These are phyloP conservation scores for Heterodera filipjevi DNA, from an alignment of 2,888 invertebrate genomes.

Conservation along the genomic window DNA sequence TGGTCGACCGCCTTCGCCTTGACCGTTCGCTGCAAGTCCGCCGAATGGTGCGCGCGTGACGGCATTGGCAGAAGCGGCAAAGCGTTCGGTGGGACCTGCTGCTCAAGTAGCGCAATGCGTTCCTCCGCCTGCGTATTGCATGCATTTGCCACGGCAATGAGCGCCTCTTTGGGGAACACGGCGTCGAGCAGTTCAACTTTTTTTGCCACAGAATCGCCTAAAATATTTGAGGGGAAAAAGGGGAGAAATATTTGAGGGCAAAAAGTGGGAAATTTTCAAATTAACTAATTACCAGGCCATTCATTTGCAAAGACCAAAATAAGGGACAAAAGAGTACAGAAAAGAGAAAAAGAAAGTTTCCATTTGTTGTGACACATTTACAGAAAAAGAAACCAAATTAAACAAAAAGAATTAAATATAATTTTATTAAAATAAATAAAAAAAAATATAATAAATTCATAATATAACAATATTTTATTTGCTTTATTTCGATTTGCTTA, in stretches of 20 bases:
- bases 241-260: background rate
- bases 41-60: background rate
- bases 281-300: background rate
- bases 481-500: too few relatives aligned
- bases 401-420: too few relatives aligned
- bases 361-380: too few relatives aligned
- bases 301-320: too few relatives aligned
- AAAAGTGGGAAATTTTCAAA: background rate
- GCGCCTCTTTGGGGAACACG: constrained; percentile 2
- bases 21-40: background rate
- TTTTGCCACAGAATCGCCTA: background rate
- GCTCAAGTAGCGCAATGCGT: background rate
- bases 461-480: too few relatives aligned
- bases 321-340: background rate
- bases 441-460: too few relatives aligned
- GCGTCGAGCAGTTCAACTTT: constrained; percentile 7
- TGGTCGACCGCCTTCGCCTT: background rate
- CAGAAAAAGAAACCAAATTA: too few relatives aligned
- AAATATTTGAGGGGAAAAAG: background rate
- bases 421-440: too few relatives aligned
- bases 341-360: background rate
- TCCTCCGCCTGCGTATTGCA: background rate
- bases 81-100: background rate
- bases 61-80: too few relatives aligned
- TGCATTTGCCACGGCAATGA: background rate